Conservation (phyloP, 2,113 vertebrate species). For the Chauna torquata region DNA sequence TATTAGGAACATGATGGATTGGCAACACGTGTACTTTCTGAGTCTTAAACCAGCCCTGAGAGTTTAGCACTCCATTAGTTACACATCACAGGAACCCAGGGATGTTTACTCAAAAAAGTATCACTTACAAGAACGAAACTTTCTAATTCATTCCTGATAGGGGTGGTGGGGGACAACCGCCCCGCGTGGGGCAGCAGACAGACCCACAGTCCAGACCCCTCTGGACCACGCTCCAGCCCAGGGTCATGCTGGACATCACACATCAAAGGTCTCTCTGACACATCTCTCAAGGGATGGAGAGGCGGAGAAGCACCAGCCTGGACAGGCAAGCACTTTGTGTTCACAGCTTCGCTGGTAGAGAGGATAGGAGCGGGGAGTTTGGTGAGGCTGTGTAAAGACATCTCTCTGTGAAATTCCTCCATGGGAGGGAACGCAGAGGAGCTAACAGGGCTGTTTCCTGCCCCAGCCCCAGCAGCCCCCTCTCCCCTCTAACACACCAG, state of each 20-base stretch:
- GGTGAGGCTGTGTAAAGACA: neutral
- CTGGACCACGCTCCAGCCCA: neutral
- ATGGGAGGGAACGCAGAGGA: neutral
- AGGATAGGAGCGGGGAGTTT: neutral
- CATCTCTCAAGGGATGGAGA: neutral
- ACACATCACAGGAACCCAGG: constrained; percentile 74
- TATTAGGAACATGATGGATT: constrained; percentile 87
- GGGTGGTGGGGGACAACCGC: neutral
- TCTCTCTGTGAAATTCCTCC: neutral
- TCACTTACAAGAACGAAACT: constrained; percentile 78
- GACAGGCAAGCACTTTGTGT: neutral
- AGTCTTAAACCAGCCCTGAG: constrained; percentile 84
- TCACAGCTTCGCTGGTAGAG: neutral
- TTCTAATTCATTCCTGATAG: constrained; percentile 73
- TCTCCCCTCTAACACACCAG: neutral
- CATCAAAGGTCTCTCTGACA: constrained; percentile 31
- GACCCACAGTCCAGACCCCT: neutral
- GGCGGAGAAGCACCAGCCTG: neutral
- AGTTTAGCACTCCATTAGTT: constrained; percentile 84
- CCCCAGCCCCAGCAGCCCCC: rapidly evolving
- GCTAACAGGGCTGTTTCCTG: neutral
- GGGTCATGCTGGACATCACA: constrained; percentile 21
- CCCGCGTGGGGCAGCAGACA: neutral
- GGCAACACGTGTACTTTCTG: constrained; percentile 86
- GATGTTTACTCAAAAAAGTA: constrained; percentile 83